Evolutionary conservation across 2,113 vertebrate genomes (phyloP).

Genomic region (Xenus cinereus): DNA sequence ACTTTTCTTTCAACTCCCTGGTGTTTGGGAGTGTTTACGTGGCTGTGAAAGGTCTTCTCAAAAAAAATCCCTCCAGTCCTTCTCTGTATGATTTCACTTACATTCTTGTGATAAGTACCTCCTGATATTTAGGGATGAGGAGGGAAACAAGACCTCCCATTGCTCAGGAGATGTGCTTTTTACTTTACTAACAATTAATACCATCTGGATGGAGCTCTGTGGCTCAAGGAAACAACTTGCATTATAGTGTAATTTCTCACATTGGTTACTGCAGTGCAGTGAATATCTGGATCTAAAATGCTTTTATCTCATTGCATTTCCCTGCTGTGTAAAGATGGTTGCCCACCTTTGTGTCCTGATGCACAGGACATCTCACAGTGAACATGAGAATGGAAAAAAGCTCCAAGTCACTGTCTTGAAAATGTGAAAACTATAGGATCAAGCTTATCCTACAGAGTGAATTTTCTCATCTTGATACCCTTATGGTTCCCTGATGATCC

Average conservation of each 20-base stretch:
- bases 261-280: not conserved
- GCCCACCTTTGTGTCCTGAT: not conserved
- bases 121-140: not conserved
- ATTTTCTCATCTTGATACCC: not conserved
- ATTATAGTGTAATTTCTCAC: not conserved
- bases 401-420: not conserved
- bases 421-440: not conserved
- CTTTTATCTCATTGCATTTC: not conserved
- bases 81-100: not conserved
- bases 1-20: not conserved
- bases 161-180: not conserved
- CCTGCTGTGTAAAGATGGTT: not conserved
- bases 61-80: not conserved
- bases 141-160: not conserved
- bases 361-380: not conserved
- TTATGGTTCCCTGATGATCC: not conserved
- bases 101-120: not conserved
- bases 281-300: not conserved
- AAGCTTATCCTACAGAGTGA: not conserved
- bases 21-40: accelerated
- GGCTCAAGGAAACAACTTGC: not conserved
- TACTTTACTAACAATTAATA: not conserved
- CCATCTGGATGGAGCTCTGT: not conserved
- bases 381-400: not conserved
- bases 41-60: not conserved